Percentiles rank a stretch among this genome's conserved stretches.
These are phyloP conservation scores for Odontamblyopus lacepedii DNA, from an alignment of 2,797 vertebrate genomes.

Conservation along the genomic window DNA sequence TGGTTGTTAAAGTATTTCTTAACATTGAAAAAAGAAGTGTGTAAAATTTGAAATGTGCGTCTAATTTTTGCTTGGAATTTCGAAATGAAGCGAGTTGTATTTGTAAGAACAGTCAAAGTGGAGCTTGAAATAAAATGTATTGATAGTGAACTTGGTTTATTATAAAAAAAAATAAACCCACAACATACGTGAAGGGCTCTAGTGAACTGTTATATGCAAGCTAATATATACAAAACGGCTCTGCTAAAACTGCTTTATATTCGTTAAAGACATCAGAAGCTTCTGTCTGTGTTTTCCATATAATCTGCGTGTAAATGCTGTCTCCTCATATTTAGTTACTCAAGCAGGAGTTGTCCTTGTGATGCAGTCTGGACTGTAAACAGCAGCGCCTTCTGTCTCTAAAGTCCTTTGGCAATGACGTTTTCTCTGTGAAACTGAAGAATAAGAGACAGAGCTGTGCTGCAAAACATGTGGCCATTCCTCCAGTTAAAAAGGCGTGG, in stretches of 20 bases:
- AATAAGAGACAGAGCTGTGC: not conserved
- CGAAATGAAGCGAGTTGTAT: no score
- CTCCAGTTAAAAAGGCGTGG: constrained; percentile 2
- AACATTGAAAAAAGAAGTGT: no score
- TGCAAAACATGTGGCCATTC: constrained; percentile 5
- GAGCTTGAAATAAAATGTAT: no score
- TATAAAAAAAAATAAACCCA: no score
- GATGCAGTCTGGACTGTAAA: not conserved
- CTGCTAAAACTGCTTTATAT: not conserved
- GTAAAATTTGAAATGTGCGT: no score
- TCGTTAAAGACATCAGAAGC: not conserved
- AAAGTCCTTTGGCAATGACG: not conserved
- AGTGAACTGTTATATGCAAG: no score
- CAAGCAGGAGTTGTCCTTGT: not conserved
- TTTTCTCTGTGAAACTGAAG: constrained; percentile 4
- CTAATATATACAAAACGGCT: no score
- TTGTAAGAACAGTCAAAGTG: no score
- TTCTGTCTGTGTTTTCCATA: not conserved
- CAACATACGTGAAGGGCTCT: no score
- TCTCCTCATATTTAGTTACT: not conserved
- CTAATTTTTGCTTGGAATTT: no score
- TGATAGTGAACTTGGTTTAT: no score
- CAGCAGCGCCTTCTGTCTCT: not conserved
- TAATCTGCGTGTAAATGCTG: not conserved
- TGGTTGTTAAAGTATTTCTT: no score